Evolutionary conservation across 2,888 invertebrate genomes (phyloP), one percentile per base, ranked within the genome.

Genomic region (Perizoma affinitatum): DNA sequence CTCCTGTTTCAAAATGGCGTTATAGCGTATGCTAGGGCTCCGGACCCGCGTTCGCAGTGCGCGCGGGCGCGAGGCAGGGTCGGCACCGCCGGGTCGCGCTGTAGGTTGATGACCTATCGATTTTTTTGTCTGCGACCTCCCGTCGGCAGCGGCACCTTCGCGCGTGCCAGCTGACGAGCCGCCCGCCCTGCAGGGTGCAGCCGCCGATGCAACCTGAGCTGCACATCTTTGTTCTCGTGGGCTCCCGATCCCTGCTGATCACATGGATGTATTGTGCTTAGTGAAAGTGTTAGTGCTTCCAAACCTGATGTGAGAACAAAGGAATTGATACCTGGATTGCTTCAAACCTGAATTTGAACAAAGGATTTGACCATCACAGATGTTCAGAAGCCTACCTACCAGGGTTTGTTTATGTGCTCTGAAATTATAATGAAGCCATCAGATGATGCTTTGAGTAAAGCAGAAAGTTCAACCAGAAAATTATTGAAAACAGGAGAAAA

Each of bases 1-100:
- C 90, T 92, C 89, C 86, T 87, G 87, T 91, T 92, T 90, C 92
- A 92, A 92, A 91, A 92, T 92, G 92, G 92, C 92, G 92, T 86
- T 87, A 86, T 84, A 74, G 84, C 84, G 79, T 83, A 81, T 83
- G 75, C 61, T 74, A 73, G 67, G 73, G 69, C 73, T 75, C 70
- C 63, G 65, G 69, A 47, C 67, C 69, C 69, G 74, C 72, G 68
- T 69, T 65, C 65, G 64, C 71, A 66, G 71, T 22, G 22, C 22
- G 22, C 22, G 22, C 22, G 22, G 79, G 79, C 78, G 76, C 84
- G 82, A 54, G 52, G 60, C 84, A 84, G 82, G 84, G 80, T 73
- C 79, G 79, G 85, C 82, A 78, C 79, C 78, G 81, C 78, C 82
- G 83, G 79, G 79, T 85, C 82, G 86, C 86, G 86, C 74, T 76